Evolutionary conservation across 2,797 vertebrate species (phyloP).

Genomic region (Pempheris klunzingeri): DNA sequence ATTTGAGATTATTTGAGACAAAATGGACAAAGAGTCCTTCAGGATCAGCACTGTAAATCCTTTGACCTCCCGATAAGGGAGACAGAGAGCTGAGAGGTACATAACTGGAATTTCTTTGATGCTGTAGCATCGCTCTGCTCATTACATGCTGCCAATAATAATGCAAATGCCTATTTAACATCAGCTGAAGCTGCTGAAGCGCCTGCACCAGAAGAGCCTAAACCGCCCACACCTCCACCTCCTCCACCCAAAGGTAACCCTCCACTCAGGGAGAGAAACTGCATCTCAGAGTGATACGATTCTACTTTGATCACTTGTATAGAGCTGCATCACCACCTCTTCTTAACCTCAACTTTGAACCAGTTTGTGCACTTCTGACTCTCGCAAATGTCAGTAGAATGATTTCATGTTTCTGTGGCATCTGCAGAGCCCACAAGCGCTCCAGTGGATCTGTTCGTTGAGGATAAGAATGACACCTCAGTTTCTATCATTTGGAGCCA

Average conservation of each 20-base stretch:
- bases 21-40: background rate
- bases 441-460: slow-evolving; percentile 88
- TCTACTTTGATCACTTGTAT: background rate
- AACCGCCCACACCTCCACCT: slow-evolving; percentile 82
- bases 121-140: slow-evolving; percentile 47
- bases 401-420: background rate
- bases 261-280: background rate
- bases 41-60: background rate
- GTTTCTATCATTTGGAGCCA: slow-evolving; percentile 93
- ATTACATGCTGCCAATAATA: slow-evolving; percentile 54
- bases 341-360: background rate
- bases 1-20: slow-evolving; percentile 5
- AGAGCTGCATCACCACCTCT: background rate
- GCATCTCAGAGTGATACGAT: background rate
- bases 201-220: slow-evolving; percentile 81
- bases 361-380: background rate
- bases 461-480: slow-evolving; percentile 91
- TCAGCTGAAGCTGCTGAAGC: slow-evolving; percentile 78
- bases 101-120: slow-evolving; percentile 39
- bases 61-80: background rate
- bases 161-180: slow-evolving; percentile 75
- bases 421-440: slow-evolving; percentile 90
- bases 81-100: slow-evolving; percentile 27
- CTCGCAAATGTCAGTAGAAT: too few relatives aligned
- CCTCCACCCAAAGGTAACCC: slow-evolving; percentile 85